phyloP scores from a whole-genome alignment of 2,797 vertebrate genomes.

The Syndactyla subalaris region DNA sequence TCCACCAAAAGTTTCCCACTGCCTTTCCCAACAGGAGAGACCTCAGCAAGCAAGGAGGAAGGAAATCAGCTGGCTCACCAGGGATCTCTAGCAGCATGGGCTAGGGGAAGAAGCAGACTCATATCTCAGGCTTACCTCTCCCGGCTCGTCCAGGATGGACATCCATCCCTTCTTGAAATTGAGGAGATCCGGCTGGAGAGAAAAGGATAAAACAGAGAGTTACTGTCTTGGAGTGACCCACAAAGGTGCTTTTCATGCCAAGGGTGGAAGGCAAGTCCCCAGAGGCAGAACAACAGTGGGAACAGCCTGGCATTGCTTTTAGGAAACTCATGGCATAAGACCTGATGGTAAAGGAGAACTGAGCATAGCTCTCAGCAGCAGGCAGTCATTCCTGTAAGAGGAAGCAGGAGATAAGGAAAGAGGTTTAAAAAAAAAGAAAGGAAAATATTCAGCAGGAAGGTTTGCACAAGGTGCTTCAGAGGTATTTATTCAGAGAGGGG shows the following conservation, averaged over 20 bases:
- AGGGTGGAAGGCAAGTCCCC: neutral
- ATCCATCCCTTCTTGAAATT: slow-evolving; percentile 99
- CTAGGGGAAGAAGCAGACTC: neutral
- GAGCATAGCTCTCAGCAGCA: neutral
- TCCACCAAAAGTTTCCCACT: neutral
- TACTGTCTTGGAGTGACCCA: neutral
- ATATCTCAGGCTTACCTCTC: slow-evolving; percentile 83
- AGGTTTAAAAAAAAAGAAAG: neutral
- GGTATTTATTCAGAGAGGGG: slow-evolving; percentile 27
- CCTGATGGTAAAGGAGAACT: neutral
- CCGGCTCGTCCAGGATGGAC: slow-evolving; percentile 89
- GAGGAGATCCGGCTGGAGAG: slow-evolving; percentile 90
- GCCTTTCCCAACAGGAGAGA: neutral
- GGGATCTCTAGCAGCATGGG: neutral
- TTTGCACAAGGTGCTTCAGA: slow-evolving; percentile 29
- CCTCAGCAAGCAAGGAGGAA: neutral
- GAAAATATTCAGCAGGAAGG: slow-evolving; percentile 22
- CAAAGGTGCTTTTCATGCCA: neutral
- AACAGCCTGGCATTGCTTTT: neutral
- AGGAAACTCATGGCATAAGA: neutral
- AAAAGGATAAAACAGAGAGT: slow-evolving; percentile 3
- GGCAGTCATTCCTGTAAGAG: neutral
- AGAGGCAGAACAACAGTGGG: neutral
- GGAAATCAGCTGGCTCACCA: neutral
- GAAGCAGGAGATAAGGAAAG: slow-evolving; percentile 29